Base-by-base conservation (phyloP, 2,888 invertebrate genomes). In the Cybosia mesomella region DNA sequence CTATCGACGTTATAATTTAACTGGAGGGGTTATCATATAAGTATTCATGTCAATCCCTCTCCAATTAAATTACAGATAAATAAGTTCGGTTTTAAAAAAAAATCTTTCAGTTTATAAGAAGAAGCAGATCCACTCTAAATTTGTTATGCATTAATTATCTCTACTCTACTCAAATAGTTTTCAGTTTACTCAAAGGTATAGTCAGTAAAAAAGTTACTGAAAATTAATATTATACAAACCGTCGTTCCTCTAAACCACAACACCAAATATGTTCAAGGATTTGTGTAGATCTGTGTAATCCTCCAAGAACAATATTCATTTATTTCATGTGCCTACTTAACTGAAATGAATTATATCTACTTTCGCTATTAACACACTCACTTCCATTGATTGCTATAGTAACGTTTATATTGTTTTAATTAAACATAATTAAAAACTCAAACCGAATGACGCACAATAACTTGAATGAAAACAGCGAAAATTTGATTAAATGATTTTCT, bases 401-500 rank as follows among this genome's bases (percentile, higher is more conserved):
- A 49, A 49, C 49, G 3, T 18, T 49, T n/a, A 49, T 49, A 49
- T n/a, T 18, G 2, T 49, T n/a, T 49, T 49, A 49, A 49, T 49
- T 9, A 49, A 49, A 49, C 9, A 8, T 49, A 49, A 36, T 58
- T 58, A 22, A 22, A 22, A 13, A 9, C 8, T 59, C 15, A 11
- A 4, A 18, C 9, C 15, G 39, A 39, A 15, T 22, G 22, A 39
- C 18, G 22, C 58, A 9, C 13, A 36, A 21, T 58, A 36, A 58
- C 34, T 22, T 58, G 11, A 58, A 21, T 0, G 11, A 58, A 11
- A 58, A 8, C n/a, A 43, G 63, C 59, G 22, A 57, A 67, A 49
- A 43, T 43, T 49, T n/a, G n/a, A 49, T 49, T 9, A n/a, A 49
- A n/a, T n/a, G 1, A 43, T 43, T 43, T 49, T 9, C 49, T n/a